A percentile compares a stretch with the other conserved stretches of the same genome.
Evolutionary conservation across 1,140 invertebrate genomes (phyloP).

Genomic region (Octopus sinensis): DNA sequence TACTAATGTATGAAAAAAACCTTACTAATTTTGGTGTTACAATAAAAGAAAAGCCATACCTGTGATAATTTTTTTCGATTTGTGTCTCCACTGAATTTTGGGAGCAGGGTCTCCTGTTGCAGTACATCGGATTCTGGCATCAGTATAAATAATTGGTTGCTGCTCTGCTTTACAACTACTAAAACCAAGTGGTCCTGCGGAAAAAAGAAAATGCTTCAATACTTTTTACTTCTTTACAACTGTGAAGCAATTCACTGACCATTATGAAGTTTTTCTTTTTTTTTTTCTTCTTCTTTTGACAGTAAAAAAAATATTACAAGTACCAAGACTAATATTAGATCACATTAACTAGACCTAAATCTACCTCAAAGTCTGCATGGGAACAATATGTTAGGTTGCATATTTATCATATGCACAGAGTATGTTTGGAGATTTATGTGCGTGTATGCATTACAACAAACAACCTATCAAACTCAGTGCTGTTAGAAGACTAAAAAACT

Average conservation of each 20-base stretch:
- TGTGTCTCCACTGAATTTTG: not conserved
- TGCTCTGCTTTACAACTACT: not conserved
- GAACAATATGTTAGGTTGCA: not conserved
- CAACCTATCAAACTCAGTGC: too few relatives aligned
- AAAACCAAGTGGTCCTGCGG: not conserved
- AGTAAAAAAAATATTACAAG: not conserved
- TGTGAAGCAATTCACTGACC: not conserved
- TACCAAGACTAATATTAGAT: not conserved
- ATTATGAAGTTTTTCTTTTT: not conserved
- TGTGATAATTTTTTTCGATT: not conserved
- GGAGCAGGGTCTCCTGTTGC: not conserved
- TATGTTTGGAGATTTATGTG: too few relatives aligned
- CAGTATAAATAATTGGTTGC: not conserved
- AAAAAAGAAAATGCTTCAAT: not conserved
- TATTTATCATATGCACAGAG: too few relatives aligned
- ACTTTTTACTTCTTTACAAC: not conserved
- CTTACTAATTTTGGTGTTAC: too few relatives aligned
- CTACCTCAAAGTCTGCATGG: not conserved
- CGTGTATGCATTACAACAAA: too few relatives aligned
- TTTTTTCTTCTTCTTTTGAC: not conserved
- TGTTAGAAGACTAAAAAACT: too few relatives aligned
- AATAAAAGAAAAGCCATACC: not conserved
- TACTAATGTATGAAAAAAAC: too few relatives aligned
- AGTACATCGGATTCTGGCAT: not conserved
- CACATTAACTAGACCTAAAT: not conserved